Percentiles rank a stretch among this genome's conserved stretches.
These are phyloP conservation scores for Alectura lathami DNA, from an alignment of 2,113 vertebrate species.

Conservation along the genomic window DNA sequence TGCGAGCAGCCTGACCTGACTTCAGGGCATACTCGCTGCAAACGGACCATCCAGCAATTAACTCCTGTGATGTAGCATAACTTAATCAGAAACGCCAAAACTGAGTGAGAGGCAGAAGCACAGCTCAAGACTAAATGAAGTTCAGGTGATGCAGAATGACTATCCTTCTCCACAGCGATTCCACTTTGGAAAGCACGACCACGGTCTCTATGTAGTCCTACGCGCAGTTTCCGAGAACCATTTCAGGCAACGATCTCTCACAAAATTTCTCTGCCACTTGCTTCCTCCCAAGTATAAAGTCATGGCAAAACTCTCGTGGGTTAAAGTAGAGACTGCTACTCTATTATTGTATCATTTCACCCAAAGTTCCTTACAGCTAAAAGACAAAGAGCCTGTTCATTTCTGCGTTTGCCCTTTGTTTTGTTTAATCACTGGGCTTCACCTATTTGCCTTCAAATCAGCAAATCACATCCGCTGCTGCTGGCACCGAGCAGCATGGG, in stretches of 20 bases:
- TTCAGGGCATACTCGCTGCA: not conserved
- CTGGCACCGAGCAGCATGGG: not conserved
- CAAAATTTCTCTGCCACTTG: not conserved
- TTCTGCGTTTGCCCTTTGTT: not conserved
- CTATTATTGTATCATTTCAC: not conserved
- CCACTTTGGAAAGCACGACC: not conserved
- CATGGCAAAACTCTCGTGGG: not conserved
- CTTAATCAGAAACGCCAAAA: not conserved
- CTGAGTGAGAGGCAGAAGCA: not conserved
- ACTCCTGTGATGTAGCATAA: not conserved
- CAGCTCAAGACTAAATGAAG: not conserved
- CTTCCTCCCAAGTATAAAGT: not conserved
- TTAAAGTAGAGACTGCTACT: conserved; percentile 13
- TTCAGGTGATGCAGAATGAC: not conserved
- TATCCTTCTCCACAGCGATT: not conserved
- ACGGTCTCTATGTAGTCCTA: not conserved
- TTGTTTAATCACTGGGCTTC: conserved; percentile 3
- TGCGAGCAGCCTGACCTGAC: not conserved
- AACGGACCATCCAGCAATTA: not conserved
- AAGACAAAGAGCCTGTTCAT: not conserved
- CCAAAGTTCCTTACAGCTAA: not conserved
- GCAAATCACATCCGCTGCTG: not conserved
- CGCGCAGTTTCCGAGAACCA: not conserved
- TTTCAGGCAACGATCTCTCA: not conserved
- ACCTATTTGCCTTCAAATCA: not conserved